Evolutionary conservation across 2,888 invertebrate genomes (phyloP).

Genomic region (Pyrrhia umbra): DNA sequence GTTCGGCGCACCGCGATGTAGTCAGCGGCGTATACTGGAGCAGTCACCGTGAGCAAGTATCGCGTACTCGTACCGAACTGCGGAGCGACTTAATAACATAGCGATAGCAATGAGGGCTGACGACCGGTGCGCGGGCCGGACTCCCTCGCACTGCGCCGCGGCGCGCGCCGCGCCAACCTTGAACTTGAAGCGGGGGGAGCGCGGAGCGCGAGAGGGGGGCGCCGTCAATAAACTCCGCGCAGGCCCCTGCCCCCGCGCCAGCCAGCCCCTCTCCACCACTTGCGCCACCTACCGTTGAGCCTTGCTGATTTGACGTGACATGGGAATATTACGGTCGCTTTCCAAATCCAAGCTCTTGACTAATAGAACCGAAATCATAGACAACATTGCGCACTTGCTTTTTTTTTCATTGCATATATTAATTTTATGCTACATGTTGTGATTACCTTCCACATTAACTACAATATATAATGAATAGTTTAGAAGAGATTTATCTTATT

Average conservation of each 20-base stretch:
- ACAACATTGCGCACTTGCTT: slow-evolving; percentile 21
- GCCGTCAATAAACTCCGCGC: slow-evolving; percentile 89
- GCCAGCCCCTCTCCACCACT: slow-evolving; percentile 62
- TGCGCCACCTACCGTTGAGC: slow-evolving; percentile 69
- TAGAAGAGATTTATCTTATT: too few relatives aligned
- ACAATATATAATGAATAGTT: not conserved
- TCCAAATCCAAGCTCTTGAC: slow-evolving; percentile 59
- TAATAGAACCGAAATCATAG: slow-evolving; percentile 44
- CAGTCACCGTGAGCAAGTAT: slow-evolving; percentile 76
- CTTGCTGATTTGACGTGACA: slow-evolving; percentile 73
- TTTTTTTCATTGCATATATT: slow-evolving; percentile 14
- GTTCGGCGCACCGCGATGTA: slow-evolving; percentile 73
- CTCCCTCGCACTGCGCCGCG: slow-evolving; percentile 90
- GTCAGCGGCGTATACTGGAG: slow-evolving; percentile 74
- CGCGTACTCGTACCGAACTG: slow-evolving; percentile 83
- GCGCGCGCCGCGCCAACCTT: slow-evolving; percentile 91
- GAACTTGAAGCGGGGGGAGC: slow-evolving; percentile 88
- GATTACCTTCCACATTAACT: not conserved
- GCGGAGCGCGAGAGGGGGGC: slow-evolving; percentile 81
- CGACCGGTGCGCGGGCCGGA: slow-evolving; percentile 90
- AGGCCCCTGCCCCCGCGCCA: slow-evolving; percentile 84
- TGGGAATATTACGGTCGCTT: slow-evolving; percentile 68
- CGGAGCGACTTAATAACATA: slow-evolving; percentile 81
- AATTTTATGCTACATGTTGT: slow-evolving; percentile 14
- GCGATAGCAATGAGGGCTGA: slow-evolving; percentile 86